phyloP scores from a whole-genome alignment of 2,888 invertebrate species.

The Saturnia japonica region DNA sequence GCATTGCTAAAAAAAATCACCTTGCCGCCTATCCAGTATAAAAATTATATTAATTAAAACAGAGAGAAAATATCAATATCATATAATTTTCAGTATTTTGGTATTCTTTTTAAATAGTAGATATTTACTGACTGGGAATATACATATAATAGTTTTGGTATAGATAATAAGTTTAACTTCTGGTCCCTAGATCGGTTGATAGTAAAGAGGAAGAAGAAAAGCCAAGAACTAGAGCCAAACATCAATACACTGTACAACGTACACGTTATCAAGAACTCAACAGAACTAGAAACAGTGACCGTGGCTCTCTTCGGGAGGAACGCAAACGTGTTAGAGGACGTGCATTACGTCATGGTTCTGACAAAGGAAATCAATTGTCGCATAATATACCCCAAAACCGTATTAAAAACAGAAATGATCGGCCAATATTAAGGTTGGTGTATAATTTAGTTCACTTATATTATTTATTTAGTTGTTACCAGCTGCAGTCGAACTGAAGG shows the following conservation, averaged over 20 bases:
- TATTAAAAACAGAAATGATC: not conserved
- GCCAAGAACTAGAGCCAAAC: not conserved
- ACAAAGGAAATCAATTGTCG: not conserved
- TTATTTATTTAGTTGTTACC: not conserved
- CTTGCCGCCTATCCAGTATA: too few species aligned
- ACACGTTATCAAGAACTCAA: not conserved
- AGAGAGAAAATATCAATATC: not conserved
- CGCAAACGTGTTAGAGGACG: not conserved
- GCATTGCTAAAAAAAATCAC: not conserved
- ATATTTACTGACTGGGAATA: not conserved
- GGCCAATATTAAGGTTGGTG: constrained; percentile 1
- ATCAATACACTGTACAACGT: not conserved
- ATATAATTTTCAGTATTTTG: not conserved
- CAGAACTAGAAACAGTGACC: not conserved
- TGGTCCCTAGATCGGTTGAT: not conserved
- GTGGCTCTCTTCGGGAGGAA: not conserved
- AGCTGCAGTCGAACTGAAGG: not conserved
- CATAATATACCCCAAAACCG: not conserved
- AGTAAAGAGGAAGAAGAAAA: not conserved
- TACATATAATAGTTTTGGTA: not conserved
- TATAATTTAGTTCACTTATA: not conserved
- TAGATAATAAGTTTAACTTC: not conserved
- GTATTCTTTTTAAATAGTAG: not conserved
- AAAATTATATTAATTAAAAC: too few species aligned
- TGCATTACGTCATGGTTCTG: not conserved